These are phyloP conservation scores for Amphibalanus amphitrite DNA, from an alignment of 1,140 invertebrate genomes.

Conservation along the genomic window DNA sequence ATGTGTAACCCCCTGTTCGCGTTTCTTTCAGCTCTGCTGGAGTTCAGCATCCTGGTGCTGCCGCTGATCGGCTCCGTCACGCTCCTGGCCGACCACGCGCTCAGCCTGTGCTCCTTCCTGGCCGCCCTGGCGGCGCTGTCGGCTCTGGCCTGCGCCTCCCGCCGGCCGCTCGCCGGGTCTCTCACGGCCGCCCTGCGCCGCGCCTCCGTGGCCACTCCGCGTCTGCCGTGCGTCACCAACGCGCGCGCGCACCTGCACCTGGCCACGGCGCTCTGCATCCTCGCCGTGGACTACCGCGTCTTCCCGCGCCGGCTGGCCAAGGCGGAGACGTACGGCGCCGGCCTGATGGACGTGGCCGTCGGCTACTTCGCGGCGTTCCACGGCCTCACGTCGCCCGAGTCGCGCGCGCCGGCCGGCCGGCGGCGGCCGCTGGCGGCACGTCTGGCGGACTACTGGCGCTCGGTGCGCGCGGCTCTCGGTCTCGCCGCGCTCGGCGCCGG, in stretches of 20 bases:
- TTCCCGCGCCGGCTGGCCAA: constrained; percentile 75
- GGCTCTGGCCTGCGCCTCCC: no score
- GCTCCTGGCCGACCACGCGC: no score
- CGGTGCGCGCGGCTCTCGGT: background rate
- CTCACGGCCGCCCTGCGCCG: no score
- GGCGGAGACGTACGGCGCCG: constrained; percentile 66
- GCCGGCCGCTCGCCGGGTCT: no score
- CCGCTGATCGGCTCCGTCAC: no score
- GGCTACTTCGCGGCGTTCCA: constrained; percentile 74
- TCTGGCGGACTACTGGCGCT: background rate
- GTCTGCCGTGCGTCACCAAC: constrained; percentile 48
- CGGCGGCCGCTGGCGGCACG: constrained; percentile 18
- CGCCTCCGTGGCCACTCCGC: no score
- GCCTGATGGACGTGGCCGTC: constrained; percentile 88
- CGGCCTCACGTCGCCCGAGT: constrained; percentile 51
- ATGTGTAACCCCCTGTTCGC: no score
- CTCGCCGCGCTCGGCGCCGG: constrained; percentile 49
- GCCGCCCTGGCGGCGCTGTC: no score
- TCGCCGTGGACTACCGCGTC: constrained; percentile 78
- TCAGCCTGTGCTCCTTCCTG: no score
- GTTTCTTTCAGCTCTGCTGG: no score
- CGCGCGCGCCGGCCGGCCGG: no score
- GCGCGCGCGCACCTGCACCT: constrained; percentile 50
- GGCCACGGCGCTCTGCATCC: constrained; percentile 59
- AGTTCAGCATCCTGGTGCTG: no score